Evolutionary conservation across 1,140 invertebrate species (phyloP).

Genomic region (Drosophila santomea): DNA sequence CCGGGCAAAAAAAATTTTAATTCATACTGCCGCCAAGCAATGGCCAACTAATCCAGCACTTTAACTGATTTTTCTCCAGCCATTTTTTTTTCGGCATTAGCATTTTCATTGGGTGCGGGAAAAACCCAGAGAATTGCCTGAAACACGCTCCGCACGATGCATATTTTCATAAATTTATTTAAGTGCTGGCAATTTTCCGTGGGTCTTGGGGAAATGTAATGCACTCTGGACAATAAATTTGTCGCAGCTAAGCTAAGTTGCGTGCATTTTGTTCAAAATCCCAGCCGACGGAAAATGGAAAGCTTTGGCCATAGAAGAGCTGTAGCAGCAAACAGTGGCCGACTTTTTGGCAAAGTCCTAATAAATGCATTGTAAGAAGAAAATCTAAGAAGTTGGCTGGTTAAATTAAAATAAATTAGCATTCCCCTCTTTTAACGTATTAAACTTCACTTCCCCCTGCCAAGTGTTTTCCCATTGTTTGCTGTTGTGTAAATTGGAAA

Average conservation of each 20-base stretch:
- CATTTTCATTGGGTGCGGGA: conserved; percentile 20
- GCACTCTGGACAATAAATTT: conserved; percentile 33
- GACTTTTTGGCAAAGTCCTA: conserved; percentile 17
- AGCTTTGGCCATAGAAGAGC: conserved; percentile 14
- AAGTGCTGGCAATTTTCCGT: conserved; percentile 38
- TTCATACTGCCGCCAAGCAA: conserved; percentile 4
- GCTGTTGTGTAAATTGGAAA: conserved; percentile 17
- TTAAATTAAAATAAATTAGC: conserved; percentile 16
- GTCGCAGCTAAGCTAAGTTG: conserved; percentile 28
- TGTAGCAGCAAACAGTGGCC: not conserved
- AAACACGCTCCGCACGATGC: conserved; percentile 28
- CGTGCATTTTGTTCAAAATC: conserved; percentile 13
- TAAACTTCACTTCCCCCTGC: conserved; percentile 5
- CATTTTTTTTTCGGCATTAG: conserved; percentile 16
- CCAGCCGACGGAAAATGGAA: not conserved
- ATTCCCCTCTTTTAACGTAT: not conserved
- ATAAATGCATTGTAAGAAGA: conserved; percentile 2
- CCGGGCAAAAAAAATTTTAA: not conserved
- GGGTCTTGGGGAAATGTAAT: conserved; percentile 1
- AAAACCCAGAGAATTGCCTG: conserved; percentile 24
- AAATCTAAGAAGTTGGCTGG: not conserved
- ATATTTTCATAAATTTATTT: conserved; percentile 50
- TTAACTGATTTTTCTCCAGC: conserved; percentile 4
- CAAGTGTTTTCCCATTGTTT: conserved; percentile 3
- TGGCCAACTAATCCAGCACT: conserved; percentile 24